Evolutionary conservation across 2,113 vertebrate species (phyloP).

Genomic region (Nibea coibor): DNA sequence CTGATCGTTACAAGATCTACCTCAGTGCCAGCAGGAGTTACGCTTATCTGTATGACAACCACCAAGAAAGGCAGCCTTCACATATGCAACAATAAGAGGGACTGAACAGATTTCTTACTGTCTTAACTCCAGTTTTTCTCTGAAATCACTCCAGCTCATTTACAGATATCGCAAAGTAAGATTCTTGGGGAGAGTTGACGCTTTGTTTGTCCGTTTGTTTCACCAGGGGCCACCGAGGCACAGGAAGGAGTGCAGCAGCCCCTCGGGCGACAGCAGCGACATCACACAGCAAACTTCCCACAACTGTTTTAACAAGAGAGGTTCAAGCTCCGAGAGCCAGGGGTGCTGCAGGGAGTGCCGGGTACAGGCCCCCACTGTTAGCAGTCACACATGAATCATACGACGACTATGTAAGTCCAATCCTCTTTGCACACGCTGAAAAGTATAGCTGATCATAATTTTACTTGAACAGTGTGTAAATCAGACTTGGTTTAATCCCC

Average conservation of each 20-base stretch:
- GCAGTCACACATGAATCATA: conserved; percentile 90
- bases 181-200: conserved; percentile 18
- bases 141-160: conserved; percentile 17
- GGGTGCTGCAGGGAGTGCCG: conserved; percentile 83
- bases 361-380: conserved; percentile 89
- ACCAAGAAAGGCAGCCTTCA: conserved; percentile 35
- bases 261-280: conserved; percentile 87
- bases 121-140: conserved; percentile 33
- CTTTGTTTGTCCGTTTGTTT: conserved; percentile 34
- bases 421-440: conserved; percentile 54
- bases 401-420: conserved; percentile 95
- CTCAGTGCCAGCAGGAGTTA: conserved; percentile 41
- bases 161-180: conserved; percentile 3
- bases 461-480: conserved; percentile 57
- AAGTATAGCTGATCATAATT: conserved; percentile 55
- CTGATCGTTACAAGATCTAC: conserved; percentile 47
- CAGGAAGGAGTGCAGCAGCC: conserved; percentile 89
- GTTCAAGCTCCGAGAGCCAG: conserved; percentile 86
- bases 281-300: conserved; percentile 86
- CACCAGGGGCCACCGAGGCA: conserved; percentile 90
- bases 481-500: conserved; percentile 57
- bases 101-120: conserved; percentile 33
- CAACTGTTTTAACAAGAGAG: conserved; percentile 86
- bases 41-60: conserved; percentile 37
- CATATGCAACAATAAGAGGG: conserved; percentile 36